A percentile compares a stretch with the other conserved stretches of the same genome.
Conservation (phyloP, 1,140 invertebrate species). For the Sycophila sp. region DNA sequence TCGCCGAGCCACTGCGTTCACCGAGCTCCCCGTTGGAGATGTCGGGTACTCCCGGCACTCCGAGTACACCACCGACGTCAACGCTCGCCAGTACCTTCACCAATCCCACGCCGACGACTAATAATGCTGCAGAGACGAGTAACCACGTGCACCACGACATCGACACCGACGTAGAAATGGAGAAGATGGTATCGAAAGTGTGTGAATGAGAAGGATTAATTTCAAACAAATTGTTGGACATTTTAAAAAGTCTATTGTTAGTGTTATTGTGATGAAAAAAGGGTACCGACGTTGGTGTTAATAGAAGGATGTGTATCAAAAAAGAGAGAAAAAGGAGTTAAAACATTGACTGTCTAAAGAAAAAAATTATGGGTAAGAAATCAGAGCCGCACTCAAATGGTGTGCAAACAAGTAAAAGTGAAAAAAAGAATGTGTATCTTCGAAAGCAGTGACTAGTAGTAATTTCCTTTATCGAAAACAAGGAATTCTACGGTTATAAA, state of each 20-base stretch:
- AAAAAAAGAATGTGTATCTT: constrained; percentile 18
- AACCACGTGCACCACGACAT: constrained; percentile 65
- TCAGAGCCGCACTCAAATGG: background rate
- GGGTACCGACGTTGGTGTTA: background rate
- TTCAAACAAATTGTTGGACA: constrained; percentile 65
- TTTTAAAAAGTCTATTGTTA: constrained; percentile 66
- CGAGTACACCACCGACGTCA: constrained; percentile 54
- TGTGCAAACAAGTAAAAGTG: constrained; percentile 4
- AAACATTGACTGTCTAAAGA: constrained; percentile 2
- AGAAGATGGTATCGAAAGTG: constrained; percentile 79
- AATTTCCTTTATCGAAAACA: background rate
- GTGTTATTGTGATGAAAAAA: constrained; percentile 52
- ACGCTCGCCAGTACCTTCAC: constrained; percentile 45
- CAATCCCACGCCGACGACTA: constrained; percentile 40
- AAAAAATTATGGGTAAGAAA: background rate
- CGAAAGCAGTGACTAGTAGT: background rate
- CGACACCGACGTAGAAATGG: constrained; percentile 77
- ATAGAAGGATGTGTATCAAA: constrained; percentile 2
- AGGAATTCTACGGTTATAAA: background rate
- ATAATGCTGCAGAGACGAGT: constrained; percentile 50
- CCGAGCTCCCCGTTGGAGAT: constrained; percentile 58
- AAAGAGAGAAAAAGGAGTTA: background rate
- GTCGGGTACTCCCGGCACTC: constrained; percentile 53
- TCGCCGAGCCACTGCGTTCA: constrained; percentile 71
- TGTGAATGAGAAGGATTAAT: constrained; percentile 67